These are phyloP conservation scores for Agrotis clavis DNA, from an alignment of 2,888 invertebrate genomes.

Conservation along the genomic window DNA sequence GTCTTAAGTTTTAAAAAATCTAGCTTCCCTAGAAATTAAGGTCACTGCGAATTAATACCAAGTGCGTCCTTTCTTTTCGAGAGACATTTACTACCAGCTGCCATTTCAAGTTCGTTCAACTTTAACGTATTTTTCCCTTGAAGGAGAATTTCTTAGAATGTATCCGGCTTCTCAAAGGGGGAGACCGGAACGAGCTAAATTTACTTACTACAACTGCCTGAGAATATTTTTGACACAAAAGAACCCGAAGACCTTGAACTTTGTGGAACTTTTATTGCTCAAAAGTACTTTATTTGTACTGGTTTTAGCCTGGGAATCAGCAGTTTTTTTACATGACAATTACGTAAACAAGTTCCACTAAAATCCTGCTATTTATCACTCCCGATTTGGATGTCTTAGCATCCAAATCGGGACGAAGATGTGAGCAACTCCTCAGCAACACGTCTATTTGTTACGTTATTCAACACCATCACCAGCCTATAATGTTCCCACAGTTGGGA, in stretches of 20 bases:
- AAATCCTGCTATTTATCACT: no score
- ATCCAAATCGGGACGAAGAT: no score
- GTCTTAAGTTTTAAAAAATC: no score
- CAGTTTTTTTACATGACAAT: background rate
- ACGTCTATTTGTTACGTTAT: no score
- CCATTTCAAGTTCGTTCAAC: constrained; percentile 16
- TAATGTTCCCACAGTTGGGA: no score
- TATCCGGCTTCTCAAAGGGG: constrained; percentile 17
- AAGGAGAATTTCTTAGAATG: constrained; percentile 12
- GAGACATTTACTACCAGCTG: constrained; percentile 2
- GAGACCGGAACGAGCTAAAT: background rate
- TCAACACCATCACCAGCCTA: no score
- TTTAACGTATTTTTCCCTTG: constrained; percentile 4
- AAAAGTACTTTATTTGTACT: background rate
- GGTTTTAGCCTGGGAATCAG: background rate
- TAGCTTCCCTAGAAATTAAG: background rate
- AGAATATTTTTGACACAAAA: background rate
- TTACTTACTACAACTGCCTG: background rate
- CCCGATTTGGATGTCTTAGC: no score
- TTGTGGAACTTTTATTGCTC: background rate
- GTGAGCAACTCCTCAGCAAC: no score
- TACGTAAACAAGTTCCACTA: background rate
- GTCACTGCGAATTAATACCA: background rate
- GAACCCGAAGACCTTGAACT: constrained; percentile 2
- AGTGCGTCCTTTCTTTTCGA: background rate